Conservation (phyloP, 1,140 invertebrate genomes). For the Calosoma granatense region DNA sequence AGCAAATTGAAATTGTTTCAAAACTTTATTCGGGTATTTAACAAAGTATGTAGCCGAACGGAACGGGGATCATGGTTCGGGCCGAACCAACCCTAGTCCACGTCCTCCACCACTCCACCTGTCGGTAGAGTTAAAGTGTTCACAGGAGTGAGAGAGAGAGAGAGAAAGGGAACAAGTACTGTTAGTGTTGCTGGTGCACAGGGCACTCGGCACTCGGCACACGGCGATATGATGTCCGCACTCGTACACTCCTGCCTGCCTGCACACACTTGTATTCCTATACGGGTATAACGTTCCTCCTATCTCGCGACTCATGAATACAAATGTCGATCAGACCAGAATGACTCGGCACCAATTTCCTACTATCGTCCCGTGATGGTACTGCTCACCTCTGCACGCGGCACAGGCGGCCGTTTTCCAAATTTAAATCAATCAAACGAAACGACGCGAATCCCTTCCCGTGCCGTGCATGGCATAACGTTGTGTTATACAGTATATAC, state of each 20-base stretch:
- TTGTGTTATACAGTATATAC: background rate
- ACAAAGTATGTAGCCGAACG: constrained; percentile 3
- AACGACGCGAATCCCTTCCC: background rate
- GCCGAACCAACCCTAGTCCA: no score
- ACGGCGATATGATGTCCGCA: no score
- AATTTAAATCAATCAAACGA: constrained; percentile 4
- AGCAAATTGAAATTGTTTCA: constrained; percentile 24
- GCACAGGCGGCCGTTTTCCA: no score
- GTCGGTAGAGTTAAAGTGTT: no score
- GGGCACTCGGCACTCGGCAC: no score
- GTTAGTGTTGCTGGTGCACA: no score
- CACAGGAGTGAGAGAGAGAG: no score
- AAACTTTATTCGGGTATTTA: constrained; percentile 17
- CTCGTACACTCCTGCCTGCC: no score
- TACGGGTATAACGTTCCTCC: background rate
- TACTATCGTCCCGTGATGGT: background rate
- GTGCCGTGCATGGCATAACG: no score
- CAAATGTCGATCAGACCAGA: constrained; percentile 6
- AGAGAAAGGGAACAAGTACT: no score
- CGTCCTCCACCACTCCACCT: no score
- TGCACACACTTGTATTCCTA: no score
- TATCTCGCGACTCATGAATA: background rate
- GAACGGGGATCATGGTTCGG: background rate
- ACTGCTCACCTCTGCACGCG: background rate
- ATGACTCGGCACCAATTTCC: constrained; percentile 1